phyloP scores from a whole-genome alignment of 1,140 invertebrate species.

The Trichonephila clavipes region DNA sequence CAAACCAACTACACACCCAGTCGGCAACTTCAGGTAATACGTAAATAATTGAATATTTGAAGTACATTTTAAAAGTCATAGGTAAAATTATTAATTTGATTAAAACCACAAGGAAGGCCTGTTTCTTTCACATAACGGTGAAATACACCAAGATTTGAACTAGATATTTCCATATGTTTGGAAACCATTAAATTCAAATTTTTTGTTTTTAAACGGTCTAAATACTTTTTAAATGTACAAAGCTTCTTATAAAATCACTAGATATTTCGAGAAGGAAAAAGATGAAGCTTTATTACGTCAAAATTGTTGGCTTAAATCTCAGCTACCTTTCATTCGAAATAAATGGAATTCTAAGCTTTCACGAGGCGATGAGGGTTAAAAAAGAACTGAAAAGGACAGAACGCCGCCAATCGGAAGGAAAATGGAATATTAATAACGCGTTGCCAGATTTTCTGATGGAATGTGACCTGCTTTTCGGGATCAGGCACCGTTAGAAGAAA shows the following conservation, averaged over 20 bases:
- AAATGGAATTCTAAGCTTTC: neutral
- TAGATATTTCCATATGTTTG: neutral
- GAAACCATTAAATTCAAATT: neutral
- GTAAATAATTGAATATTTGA: too few species aligned
- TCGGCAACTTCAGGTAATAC: too few species aligned
- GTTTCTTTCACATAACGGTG: too few species aligned
- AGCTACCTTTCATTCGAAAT: neutral
- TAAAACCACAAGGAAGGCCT: too few species aligned
- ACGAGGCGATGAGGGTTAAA: neutral
- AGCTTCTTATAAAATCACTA: neutral
- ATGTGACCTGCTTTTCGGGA: slow-evolving; percentile 21
- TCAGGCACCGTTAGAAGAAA: slow-evolving; percentile 29
- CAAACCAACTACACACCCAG: too few species aligned
- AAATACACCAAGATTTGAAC: too few species aligned
- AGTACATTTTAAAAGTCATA: too few species aligned
- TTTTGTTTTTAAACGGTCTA: neutral
- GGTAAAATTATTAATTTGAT: too few species aligned
- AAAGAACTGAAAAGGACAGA: slow-evolving; percentile 4
- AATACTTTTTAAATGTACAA: neutral
- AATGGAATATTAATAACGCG: slow-evolving; percentile 41
- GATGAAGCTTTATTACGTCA: neutral
- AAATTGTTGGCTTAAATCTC: neutral
- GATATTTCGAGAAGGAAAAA: neutral
- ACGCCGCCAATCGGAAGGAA: slow-evolving; percentile 28
- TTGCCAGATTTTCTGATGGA: slow-evolving; percentile 22